Conservation (phyloP, 2,888 invertebrate genomes). For the Mythimna ferrago region DNA sequence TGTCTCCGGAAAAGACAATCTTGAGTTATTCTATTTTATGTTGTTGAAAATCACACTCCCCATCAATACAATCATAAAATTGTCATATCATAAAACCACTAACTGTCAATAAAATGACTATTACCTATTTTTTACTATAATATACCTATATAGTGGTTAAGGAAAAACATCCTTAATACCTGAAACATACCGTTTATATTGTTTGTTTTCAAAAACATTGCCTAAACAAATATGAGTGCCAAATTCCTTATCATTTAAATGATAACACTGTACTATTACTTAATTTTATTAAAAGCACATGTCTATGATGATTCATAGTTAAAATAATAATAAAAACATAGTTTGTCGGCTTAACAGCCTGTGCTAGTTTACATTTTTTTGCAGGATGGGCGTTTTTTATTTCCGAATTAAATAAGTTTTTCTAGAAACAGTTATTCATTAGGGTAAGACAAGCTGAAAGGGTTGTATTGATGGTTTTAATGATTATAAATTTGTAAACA, state of each 20-base stretch:
- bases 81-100: background rate
- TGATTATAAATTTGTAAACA: no score
- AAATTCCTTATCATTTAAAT: constrained; percentile 36
- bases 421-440: no score
- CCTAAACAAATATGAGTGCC: constrained; percentile 21
- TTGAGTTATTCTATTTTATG: background rate
- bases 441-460: no score
- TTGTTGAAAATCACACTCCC: background rate
- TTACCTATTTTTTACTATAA: background rate
- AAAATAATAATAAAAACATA: background rate
- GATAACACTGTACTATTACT: constrained; percentile 36
- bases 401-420: no score
- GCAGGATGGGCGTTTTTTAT: no score
- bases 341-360: no score
- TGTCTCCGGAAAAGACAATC: background rate
- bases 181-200: constrained; percentile 33
- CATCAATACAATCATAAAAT: background rate
- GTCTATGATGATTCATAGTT: constrained; percentile 28
- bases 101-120: background rate
- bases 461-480: no score
- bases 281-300: constrained; percentile 42
- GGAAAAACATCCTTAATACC: constrained; percentile 20
- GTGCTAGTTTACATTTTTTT: no score
- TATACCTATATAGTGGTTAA: background rate
- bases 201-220: constrained; percentile 25